Evolutionary conservation across 2,113 vertebrate genomes (phyloP), one percentile per base, ranked within the genome.

Genomic region (Esox niger): DNA sequence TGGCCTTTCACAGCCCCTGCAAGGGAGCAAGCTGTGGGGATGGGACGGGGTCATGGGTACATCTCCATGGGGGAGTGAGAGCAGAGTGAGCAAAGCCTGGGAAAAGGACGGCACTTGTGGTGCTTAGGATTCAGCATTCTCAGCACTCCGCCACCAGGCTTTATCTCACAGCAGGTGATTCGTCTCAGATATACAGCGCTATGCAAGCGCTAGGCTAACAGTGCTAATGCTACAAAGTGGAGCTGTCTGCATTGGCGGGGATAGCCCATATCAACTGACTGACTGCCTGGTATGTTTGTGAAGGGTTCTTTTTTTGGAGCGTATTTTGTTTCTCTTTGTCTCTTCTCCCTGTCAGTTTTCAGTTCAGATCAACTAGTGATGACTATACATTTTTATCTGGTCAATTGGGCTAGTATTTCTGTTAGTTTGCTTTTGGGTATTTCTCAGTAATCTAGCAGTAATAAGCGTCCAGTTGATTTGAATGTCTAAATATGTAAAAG

Each of bases 1-100:
- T 86, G 79, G 94, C 95, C 92, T 94, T 92, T 96, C 93, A 94
- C 86, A 88, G 70, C 93, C 85, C 71, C 74, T 89, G 85, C 92
- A 81, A 92, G 92, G 92, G 88, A 68, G 79, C 89, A 91, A 87
- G 81, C 90, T 73, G 74, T 91, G 76, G 90, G 93, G 88, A 90
- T 90, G 87, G 73, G 75, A 77, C 76, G 85, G 84, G 86, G 83
- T 87, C 81, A 78, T 73, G 74, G 75, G 93, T 94, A 90, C 86
- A 90, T 93, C 91, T 70, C 91, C 89, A 90, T 91, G 90, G 88
- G 86, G 88, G 93, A 95, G 89, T 94, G 94, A 92, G 35, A 43
- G 35, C 35, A 43, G 35, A 43, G 35, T 13, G 93, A 95, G 95
- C 82, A 82, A 89, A 91, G 89, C 93, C 93, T 94, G 93, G 94